Base-by-base conservation (phyloP, 2,888 invertebrate species). In the Thalpophila matura region DNA sequence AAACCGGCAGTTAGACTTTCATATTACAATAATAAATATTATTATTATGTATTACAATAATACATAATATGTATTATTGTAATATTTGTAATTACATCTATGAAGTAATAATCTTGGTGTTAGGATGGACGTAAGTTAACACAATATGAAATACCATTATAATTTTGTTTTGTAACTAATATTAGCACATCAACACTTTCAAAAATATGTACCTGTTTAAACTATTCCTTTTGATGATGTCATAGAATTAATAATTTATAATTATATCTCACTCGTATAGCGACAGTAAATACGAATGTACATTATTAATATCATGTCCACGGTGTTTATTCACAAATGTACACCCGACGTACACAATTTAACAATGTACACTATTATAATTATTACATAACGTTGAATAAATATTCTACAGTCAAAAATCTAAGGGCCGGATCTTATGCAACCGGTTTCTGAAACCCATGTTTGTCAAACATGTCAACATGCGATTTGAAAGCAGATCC, bases 301-400 rank as follows among this genome's bases (percentile, higher is more conserved):
- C 22, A 42, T 50, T 45, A 72, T 27, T 49, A 58, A 53, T 43
- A 38, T 26, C 20, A 24, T 22, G 12, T 64, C 50, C n/a, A 31
- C 9, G 10, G 10, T 40, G 20, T n/a, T 40, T n/a, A n/a, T n/a
- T n/a, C n/a, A n/a, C n/a, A n/a, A n/a, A n/a, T n/a, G 26, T 29
- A 45, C 29, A 62, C 53, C 24, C 14, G 29, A 35, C 7, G 16
- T 40, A 50, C 43, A 54, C 22, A 42, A 49, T 16, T 49, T 61
- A 56, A 66, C 72, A 70, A 61, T 42, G 24, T 37, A 65, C 62
- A 70, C 33, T 66, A 42, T 38, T 6, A 47, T 49, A 47, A 67
- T 50, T 62, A 55, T 68, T 67, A 74, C 60, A 74, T 79, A 84
- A 83, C 81, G 70, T 74, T 68, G 57, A 83, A 83, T 84, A 83